Evolutionary conservation across 2,888 invertebrate species (phyloP).

Genomic region (Ormyrus labotus): DNA sequence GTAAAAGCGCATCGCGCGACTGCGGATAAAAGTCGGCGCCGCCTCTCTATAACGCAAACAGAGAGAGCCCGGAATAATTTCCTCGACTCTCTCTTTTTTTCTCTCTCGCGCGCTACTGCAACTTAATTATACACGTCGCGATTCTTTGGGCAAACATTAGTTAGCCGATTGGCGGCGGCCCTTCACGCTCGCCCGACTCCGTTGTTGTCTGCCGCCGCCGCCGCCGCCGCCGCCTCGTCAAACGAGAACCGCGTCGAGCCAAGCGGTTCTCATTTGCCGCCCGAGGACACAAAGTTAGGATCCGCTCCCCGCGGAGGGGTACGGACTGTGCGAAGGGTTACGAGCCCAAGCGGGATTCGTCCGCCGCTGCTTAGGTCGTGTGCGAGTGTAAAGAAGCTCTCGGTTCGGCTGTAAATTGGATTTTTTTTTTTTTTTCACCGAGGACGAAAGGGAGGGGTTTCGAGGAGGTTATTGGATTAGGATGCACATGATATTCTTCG

Average conservation of each 20-base stretch:
- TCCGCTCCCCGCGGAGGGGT: neutral
- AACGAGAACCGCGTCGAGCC: neutral
- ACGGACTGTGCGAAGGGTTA: neutral
- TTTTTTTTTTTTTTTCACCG: neutral
- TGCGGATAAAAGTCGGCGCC: constrained; percentile 35
- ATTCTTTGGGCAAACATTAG: constrained; percentile 75
- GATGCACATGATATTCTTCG: neutral
- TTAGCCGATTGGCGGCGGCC: constrained; percentile 63
- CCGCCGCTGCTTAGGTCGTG: neutral
- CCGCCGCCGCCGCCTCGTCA: neutral
- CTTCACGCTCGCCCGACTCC: constrained; percentile 19
- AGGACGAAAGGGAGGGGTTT: neutral
- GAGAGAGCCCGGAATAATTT: neutral
- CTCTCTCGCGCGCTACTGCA: constrained; percentile 47
- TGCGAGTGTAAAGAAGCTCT: neutral
- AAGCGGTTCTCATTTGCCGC: constrained; percentile 25
- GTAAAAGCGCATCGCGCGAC: constrained; percentile 38
- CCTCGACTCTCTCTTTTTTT: constrained; percentile 43
- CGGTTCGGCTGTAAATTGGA: neutral
- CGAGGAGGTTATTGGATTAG: neutral
- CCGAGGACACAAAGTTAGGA: neutral
- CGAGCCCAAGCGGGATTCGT: neutral
- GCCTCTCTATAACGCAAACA: neutral
- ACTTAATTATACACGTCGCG: constrained; percentile 72
- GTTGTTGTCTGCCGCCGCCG: neutral